Evolutionary conservation across 2,113 vertebrate species (phyloP), one percentile per base, ranked within the genome.

Genomic region (Camarhynchus parvulus): DNA sequence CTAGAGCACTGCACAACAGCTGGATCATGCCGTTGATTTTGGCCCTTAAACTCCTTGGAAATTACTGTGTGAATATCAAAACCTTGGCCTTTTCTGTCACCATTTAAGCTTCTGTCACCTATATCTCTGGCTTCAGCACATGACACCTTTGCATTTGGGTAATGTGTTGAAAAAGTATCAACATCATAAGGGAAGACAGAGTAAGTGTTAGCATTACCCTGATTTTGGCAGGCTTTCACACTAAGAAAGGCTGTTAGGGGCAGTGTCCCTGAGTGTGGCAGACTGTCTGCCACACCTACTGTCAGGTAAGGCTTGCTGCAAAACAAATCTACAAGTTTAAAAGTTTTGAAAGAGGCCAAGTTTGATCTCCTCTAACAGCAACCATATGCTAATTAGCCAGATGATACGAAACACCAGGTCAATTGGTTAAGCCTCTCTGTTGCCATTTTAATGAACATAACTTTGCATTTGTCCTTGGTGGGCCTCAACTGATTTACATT

Each of bases 1-100:
- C 75, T 95, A 74, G 85, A 91, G 72, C 90, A 27, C 79, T 61
- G 47, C 35, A 50, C 39, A 70, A 91, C 92, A 96, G 87, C 95
- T 95, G 94, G 91, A 86, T 69, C 27, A 28, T 73, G 59, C 59
- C 27, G 0, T 66, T 70, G 82, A 67, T 66, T 91, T 91, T 90
- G 82, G 79, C 82, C 85, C 79, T 75, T 88, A 47, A 85, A 47
- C 27, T 83, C 55, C 55, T 86, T 85, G 70, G 50, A 88, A 89
- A 88, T 62, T 55, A 59, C 30, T 86, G 72, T 83, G 59, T 55
- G 42, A 77, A 80, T 55, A 92, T 53, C 42, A 72, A 75, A 95
- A 74, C 59, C 49, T 52, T 55, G 72, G 30, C 35, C 63, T 31
- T 73, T 67, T 76, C 70, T 74, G 56, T 85, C 76, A 47, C 74